Evolutionary conservation across 2,888 invertebrate species (phyloP).

Genomic region (Halocaridina rubra): DNA sequence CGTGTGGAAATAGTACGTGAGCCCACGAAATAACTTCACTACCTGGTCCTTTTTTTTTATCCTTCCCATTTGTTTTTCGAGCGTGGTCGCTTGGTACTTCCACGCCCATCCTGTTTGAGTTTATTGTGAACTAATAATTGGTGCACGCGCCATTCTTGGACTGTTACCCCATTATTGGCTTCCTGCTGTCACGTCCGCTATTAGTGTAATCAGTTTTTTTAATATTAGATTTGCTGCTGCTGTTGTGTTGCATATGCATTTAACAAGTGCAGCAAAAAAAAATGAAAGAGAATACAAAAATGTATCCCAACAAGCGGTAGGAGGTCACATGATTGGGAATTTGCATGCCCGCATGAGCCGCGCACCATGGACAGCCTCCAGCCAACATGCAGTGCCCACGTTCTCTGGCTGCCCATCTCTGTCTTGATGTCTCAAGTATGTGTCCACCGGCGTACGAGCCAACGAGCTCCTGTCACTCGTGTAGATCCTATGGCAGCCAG

Average conservation of each 20-base stretch:
- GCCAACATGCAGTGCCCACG: constrained; percentile 63
- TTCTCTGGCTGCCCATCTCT: constrained; percentile 57
- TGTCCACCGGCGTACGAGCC: constrained; percentile 55
- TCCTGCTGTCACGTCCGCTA: constrained; percentile 43
- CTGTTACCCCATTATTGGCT: constrained; percentile 45
- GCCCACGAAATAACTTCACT: no score
- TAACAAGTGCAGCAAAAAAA: not conserved
- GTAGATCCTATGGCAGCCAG: constrained; percentile 61
- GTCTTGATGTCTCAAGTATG: constrained; percentile 58
- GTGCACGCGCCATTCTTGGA: constrained; percentile 44
- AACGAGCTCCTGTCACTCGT: constrained; percentile 48
- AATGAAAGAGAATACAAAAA: no score
- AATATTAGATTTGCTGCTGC: not conserved
- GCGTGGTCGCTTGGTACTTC: constrained; percentile 24
- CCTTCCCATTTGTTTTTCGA: constrained; percentile 27
- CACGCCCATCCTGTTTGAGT: constrained; percentile 24
- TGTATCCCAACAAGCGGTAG: constrained; percentile 39
- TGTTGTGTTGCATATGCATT: not conserved
- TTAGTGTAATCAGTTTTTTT: no score
- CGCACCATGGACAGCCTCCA: constrained; percentile 59
- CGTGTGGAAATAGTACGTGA: no score
- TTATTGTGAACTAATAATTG: constrained; percentile 39
- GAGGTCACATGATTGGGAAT: constrained; percentile 39
- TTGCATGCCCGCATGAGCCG: constrained; percentile 54
- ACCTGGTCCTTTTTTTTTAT: no score